Percentiles rank a stretch among this genome's conserved stretches.
phyloP scores from a whole-genome alignment of 2,797 vertebrate species.

The Myripristis jacobus region DNA sequence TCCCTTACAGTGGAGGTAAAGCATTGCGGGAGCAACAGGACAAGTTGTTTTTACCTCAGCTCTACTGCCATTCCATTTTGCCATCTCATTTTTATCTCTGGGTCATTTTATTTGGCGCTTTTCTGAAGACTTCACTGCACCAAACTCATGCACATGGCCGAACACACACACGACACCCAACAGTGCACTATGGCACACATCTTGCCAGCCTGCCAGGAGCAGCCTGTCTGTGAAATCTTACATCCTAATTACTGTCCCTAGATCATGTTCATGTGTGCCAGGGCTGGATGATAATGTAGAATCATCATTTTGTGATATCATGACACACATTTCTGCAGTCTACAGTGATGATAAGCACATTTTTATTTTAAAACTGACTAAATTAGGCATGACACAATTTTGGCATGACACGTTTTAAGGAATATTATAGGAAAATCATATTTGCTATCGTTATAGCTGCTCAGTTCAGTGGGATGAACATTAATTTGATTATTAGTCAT shows the following conservation, averaged over 20 bases:
- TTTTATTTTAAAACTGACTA: no score
- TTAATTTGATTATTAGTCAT: no score
- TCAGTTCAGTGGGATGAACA: no score
- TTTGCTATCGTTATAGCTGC: no score
- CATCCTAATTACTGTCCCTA: constrained; percentile 14
- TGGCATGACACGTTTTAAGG: no score
- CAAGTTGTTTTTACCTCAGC: background rate
- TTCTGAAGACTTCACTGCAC: background rate
- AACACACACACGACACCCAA: constrained; percentile 2
- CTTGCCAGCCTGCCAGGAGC: constrained; percentile 15
- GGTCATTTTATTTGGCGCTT: background rate
- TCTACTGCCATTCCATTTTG: background rate
- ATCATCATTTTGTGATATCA: no score
- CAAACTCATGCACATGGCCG: background rate
- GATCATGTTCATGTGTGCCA: background rate
- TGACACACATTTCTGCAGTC: no score
- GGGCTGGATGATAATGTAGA: no score
- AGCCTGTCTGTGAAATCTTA: constrained; percentile 3
- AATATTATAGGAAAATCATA: no score
- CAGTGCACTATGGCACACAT: background rate
- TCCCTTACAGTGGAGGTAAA: constrained; percentile 21
- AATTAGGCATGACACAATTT: no score
- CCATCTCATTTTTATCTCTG: background rate
- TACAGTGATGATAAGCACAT: no score
- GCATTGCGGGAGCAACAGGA: background rate